phyloP scores from a whole-genome alignment of 1,140 invertebrate genomes.

The Neotoxoptera formosana region DNA sequence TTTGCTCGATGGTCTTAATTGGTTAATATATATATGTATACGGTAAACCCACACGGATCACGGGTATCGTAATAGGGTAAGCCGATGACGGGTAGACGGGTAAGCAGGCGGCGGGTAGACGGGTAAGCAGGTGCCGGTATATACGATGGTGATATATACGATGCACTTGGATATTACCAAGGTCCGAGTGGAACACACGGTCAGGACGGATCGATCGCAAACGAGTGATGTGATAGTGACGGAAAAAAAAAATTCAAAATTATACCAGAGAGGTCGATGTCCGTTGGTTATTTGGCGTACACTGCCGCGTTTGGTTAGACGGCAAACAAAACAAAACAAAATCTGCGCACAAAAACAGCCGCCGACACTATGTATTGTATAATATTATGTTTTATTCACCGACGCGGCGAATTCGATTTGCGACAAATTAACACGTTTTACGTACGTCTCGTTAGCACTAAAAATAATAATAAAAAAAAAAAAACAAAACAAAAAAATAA shows the following conservation, averaged over 20 bases:
- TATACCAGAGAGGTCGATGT: slow-evolving; percentile 46
- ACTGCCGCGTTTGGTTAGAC: slow-evolving; percentile 29
- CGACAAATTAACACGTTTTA: neutral
- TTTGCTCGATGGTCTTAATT: neutral
- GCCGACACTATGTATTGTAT: neutral
- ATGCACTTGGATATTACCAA: neutral
- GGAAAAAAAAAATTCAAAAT: neutral
- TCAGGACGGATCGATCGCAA: neutral
- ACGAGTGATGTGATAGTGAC: neutral
- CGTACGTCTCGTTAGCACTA: neutral
- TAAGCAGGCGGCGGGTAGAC: neutral
- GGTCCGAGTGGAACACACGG: neutral
- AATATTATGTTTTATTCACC: neutral
- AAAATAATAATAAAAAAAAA: neutral
- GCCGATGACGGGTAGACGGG: neutral
- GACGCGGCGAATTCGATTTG: neutral
- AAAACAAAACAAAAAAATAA: neutral
- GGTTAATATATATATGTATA: no score
- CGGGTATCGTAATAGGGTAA: neutral
- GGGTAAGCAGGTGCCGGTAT: neutral
- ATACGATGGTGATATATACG: neutral
- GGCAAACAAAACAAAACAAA: slow-evolving; percentile 38
- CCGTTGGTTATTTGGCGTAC: slow-evolving; percentile 41
- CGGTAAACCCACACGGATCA: neutral
- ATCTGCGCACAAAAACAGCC: slow-evolving; percentile 30